Percentiles rank a stretch among this genome's conserved stretches.
Conservation (phyloP, 92 coral and sea anemone genomes). For the Meandrina meandrites region DNA sequence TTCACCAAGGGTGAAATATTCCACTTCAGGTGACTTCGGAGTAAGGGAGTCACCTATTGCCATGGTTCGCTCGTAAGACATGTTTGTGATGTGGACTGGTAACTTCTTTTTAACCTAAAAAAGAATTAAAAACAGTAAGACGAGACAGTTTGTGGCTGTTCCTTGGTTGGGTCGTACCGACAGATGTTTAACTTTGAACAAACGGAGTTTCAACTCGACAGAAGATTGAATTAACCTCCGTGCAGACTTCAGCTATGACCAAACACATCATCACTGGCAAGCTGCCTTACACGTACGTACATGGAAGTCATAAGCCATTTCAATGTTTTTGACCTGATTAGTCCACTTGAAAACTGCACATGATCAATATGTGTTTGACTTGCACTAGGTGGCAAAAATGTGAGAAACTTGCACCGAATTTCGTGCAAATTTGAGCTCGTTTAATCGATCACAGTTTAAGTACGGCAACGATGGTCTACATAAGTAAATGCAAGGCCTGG, state of each 20-base stretch:
- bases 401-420: neutral
- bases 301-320: too few species aligned
- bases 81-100: slow-evolving; percentile 58
- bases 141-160: neutral
- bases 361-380: neutral
- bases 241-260: too few species aligned
- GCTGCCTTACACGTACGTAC: neutral
- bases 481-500: too few species aligned
- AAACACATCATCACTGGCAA: neutral
- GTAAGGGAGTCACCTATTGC: slow-evolving; percentile 21
- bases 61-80: slow-evolving; percentile 58
- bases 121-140: neutral
- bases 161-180: neutral
- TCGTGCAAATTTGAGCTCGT: too few species aligned
- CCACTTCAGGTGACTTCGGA: slow-evolving; percentile 70
- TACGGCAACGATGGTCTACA: too few species aligned
- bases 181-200: too few species aligned
- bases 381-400: neutral
- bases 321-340: too few species aligned
- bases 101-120: slow-evolving; percentile 64
- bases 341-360: neutral
- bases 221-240: too few species aligned
- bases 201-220: too few species aligned
- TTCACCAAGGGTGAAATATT: slow-evolving; percentile 86
- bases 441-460: neutral